Evolutionary conservation across 2,888 invertebrate genomes (phyloP).

Genomic region (Podabrus alpinus): DNA sequence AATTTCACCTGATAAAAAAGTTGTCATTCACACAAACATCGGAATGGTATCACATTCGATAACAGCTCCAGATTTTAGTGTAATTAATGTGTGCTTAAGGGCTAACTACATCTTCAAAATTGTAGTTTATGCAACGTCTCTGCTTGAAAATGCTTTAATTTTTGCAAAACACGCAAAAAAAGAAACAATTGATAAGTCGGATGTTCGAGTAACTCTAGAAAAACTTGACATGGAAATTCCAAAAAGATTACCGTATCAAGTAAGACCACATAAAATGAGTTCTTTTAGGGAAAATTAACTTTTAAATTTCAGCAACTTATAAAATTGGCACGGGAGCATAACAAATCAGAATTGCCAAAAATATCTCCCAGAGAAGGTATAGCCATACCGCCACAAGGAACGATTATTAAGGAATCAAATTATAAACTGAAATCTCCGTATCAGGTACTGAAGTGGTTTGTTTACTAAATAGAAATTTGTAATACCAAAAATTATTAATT

Average conservation of each 20-base stretch:
- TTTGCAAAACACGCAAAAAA: constrained; percentile 27
- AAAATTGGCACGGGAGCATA: constrained; percentile 26
- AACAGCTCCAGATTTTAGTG: background rate
- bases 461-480: background rate
- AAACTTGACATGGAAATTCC: background rate
- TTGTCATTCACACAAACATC: background rate
- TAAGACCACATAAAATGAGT: background rate
- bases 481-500: background rate
- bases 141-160: constrained; percentile 21
- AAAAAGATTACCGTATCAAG: constrained; percentile 15
- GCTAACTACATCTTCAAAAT: background rate
- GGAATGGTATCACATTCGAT: too few species aligned
- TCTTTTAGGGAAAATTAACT: background rate
- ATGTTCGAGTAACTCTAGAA: constrained; percentile 22
- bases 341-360: constrained; percentile 20
- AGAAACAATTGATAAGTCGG: constrained; percentile 10
- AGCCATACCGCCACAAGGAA: constrained; percentile 18
- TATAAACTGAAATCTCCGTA: constrained; percentile 18
- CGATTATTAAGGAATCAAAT: constrained; percentile 13
- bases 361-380: constrained; percentile 7
- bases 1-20: too few species aligned
- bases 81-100: too few species aligned
- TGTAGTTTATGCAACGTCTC: constrained; percentile 19
- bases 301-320: constrained; percentile 25
- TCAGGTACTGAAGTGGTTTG: background rate